Percentiles rank a stretch among this genome's conserved stretches.
These are phyloP conservation scores for Pungitius pungitius DNA, from an alignment of 2,113 vertebrate genomes.

Conservation along the genomic window DNA sequence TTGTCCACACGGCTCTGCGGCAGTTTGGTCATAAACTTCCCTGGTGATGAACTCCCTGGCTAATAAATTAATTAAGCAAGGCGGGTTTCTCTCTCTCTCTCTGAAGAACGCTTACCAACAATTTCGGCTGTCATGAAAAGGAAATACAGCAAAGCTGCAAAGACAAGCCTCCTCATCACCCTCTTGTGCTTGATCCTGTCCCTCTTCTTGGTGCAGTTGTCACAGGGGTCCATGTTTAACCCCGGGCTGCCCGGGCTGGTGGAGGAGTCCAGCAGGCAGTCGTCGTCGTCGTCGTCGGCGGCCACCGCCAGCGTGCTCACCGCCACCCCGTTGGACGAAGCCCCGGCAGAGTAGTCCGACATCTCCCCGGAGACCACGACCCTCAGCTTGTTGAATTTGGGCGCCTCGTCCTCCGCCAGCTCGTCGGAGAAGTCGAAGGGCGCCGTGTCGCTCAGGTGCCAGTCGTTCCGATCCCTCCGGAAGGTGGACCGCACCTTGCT, in stretches of 20 bases:
- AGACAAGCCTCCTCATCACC: constrained; percentile 85
- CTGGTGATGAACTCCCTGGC: neutral
- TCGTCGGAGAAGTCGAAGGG: constrained; percentile 90
- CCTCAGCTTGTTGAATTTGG: constrained; percentile 88
- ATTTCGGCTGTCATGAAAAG: constrained; percentile 95
- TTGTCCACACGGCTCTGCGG: neutral
- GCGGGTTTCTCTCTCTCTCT: neutral
- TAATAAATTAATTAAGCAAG: neutral
- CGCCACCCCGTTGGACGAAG: constrained; percentile 79
- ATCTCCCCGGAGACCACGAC: constrained; percentile 90
- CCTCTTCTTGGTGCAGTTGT: constrained; percentile 81
- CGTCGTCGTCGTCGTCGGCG: constrained; percentile 80
- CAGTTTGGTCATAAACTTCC: neutral
- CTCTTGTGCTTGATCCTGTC: constrained; percentile 80
- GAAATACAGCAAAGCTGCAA: constrained; percentile 90
- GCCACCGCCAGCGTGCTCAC: constrained; percentile 74
- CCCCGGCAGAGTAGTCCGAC: constrained; percentile 71
- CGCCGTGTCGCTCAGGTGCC: constrained; percentile 86
- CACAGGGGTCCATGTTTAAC: constrained; percentile 82
- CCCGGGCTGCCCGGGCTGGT: constrained; percentile 67
- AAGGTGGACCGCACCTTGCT: constrained; percentile 83
- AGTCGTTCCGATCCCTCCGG: constrained; percentile 71
- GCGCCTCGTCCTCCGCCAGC: constrained; percentile 79
- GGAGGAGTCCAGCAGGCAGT: constrained; percentile 83
- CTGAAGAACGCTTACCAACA: constrained; percentile 83